Conservation (phyloP, 1,140 invertebrate species). For the Penaeus chinensis region DNA sequence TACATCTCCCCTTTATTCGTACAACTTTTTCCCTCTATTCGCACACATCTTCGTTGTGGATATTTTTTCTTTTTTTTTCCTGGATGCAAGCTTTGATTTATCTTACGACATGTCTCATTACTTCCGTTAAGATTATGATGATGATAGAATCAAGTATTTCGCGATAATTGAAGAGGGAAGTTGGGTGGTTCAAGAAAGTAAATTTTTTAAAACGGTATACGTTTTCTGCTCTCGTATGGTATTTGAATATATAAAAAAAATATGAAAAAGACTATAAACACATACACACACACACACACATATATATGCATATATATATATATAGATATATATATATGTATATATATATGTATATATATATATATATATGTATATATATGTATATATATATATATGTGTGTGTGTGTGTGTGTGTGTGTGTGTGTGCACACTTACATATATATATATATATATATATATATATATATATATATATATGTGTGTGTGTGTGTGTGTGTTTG, state of each 20-base stretch:
- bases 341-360: neutral
- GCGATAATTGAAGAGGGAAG: too few relatives aligned
- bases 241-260: neutral
- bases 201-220: neutral
- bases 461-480: neutral
- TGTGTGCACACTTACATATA: neutral
- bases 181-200: neutral
- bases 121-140: too few relatives aligned
- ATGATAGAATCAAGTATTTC: too few relatives aligned
- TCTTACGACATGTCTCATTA: too few relatives aligned
- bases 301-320: conserved; percentile 4
- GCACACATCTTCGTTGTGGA: too few relatives aligned
- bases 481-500: neutral
- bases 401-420: neutral
- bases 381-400: neutral
- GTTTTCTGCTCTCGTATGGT: neutral
- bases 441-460: neutral
- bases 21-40: too few relatives aligned
- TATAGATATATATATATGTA: conserved; percentile 15
- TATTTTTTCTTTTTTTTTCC: too few relatives aligned
- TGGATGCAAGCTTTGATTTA: too few relatives aligned
- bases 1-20: neutral
- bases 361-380: neutral
- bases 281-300: neutral
- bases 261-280: neutral